Conservation (phyloP, 2,113 vertebrate genomes). For the Alouatta palliata region DNA sequence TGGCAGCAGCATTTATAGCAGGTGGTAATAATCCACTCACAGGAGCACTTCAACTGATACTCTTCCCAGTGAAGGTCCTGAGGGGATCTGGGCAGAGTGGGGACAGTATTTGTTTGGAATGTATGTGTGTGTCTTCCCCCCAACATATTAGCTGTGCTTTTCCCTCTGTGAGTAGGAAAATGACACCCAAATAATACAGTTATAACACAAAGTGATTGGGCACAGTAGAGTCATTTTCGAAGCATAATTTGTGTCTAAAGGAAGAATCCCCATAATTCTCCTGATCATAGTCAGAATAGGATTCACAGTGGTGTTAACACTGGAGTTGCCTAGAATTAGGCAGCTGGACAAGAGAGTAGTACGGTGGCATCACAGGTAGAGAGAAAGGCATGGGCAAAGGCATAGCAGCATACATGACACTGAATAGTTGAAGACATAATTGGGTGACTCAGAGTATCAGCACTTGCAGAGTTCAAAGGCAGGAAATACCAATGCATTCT, state of each 20-base stretch:
- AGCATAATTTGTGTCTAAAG: background rate
- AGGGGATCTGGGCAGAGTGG: background rate
- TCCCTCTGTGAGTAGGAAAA: background rate
- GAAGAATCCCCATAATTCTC: background rate
- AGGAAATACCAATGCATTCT: constrained; percentile 58
- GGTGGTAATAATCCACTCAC: background rate
- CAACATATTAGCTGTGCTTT: background rate
- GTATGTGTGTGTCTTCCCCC: background rate
- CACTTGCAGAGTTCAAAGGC: constrained; percentile 55
- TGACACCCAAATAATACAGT: background rate
- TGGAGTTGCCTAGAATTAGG: background rate
- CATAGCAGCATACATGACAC: background rate
- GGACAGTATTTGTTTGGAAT: background rate
- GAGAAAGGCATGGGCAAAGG: background rate
- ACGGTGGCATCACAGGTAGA: background rate
- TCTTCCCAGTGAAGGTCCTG: background rate
- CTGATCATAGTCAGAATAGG: background rate
- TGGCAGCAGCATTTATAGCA: constrained; percentile 18
- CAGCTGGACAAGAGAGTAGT: background rate
- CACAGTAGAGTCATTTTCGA: background rate
- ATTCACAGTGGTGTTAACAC: background rate
- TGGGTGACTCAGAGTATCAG: constrained; percentile 42
- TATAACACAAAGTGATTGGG: background rate
- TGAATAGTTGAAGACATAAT: constrained; percentile 21
- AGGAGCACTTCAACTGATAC: background rate